phyloP scores from a whole-genome alignment of 1,140 invertebrate genomes.

The Brachystomella parvula region DNA sequence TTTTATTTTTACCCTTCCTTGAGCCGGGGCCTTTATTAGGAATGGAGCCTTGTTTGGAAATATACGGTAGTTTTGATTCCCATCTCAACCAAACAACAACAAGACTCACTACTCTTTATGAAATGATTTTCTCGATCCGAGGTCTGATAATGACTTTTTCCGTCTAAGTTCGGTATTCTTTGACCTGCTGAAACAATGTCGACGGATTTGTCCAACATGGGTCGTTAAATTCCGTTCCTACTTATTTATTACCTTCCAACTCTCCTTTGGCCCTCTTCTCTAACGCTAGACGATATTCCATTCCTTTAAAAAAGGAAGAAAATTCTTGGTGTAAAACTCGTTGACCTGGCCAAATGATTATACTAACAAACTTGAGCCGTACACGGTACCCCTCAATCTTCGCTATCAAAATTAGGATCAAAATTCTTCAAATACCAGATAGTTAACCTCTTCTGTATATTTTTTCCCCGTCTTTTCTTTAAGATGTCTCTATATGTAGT shows the following conservation, averaged over 20 bases:
- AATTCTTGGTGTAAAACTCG: background rate
- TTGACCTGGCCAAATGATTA: background rate
- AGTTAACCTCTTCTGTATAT: background rate
- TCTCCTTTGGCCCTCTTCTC: background rate
- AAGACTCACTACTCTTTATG: background rate
- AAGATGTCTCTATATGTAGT: too few species aligned
- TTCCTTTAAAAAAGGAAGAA: background rate
- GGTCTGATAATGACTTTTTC: background rate
- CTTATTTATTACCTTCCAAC: slow-evolving; percentile 17
- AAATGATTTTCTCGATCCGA: slow-evolving; percentile 10
- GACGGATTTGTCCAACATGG: slow-evolving; percentile 29
- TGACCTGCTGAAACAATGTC: slow-evolving; percentile 25
- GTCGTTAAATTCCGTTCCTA: slow-evolving; percentile 23
- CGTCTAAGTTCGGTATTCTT: slow-evolving; percentile 4
- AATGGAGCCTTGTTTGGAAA: too few species aligned
- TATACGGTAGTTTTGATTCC: too few species aligned
- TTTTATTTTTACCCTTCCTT: too few species aligned
- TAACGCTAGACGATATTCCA: background rate
- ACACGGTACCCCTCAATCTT: background rate
- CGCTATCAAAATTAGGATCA: background rate
- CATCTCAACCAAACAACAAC: background rate
- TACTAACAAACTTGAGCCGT: background rate
- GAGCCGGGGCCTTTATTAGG: too few species aligned
- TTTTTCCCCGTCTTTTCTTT: too few species aligned
- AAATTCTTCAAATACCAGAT: background rate